Conservation (phyloP, 1,140 invertebrate species). For the Calosoma granatense region DNA sequence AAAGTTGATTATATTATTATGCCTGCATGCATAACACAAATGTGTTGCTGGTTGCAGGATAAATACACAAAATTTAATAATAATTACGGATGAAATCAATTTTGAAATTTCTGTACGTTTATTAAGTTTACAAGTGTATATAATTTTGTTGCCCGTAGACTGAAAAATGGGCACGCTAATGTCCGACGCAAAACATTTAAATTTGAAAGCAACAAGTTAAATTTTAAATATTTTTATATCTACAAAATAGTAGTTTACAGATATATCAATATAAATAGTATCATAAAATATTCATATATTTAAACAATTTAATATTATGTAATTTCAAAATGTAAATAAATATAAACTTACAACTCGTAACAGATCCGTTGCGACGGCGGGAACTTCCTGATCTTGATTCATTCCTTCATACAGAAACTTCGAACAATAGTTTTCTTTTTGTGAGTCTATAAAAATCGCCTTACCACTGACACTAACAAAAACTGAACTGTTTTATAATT, state of each 20-base stretch:
- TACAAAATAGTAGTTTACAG: not conserved
- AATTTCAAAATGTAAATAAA: not conserved
- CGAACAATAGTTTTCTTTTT: conserved; percentile 1
- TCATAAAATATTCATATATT: not conserved
- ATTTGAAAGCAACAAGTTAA: too few species aligned
- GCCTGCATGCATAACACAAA: too few species aligned
- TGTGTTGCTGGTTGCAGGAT: too few species aligned
- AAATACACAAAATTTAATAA: too few species aligned
- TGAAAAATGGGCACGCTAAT: too few species aligned
- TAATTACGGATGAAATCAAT: too few species aligned
- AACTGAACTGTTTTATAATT: not conserved
- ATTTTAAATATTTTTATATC: not conserved
- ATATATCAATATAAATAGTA: not conserved
- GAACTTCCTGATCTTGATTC: conserved; percentile 33
- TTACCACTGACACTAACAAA: not conserved
- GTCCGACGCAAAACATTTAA: too few species aligned
- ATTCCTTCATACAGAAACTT: conserved; percentile 17
- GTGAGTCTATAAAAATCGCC: not conserved
- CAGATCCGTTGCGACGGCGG: conserved; percentile 23
- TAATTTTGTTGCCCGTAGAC: too few species aligned
- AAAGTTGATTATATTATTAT: too few species aligned
- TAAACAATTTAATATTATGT: not conserved
- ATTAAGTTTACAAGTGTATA: too few species aligned
- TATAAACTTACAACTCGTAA: conserved; percentile 25
- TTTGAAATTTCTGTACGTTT: too few species aligned